phyloP scores from a whole-genome alignment of 2,888 invertebrate species.

The Sepioteuthis lessoniana region DNA sequence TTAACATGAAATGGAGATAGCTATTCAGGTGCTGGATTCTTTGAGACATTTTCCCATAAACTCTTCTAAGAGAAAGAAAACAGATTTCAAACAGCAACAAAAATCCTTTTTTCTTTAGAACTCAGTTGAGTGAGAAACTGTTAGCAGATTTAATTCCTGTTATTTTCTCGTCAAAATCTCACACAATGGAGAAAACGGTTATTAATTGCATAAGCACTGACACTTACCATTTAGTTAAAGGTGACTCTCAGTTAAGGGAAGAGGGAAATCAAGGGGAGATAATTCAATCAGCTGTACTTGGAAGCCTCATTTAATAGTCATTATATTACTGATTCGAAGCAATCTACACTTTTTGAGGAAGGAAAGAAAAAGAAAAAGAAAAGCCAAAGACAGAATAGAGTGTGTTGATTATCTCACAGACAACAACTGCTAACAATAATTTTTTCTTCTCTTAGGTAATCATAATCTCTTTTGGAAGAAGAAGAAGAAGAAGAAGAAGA shows the following conservation, averaged over 20 bases:
- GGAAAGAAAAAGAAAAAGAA: not conserved
- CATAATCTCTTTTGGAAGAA: not conserved
- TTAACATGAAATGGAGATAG: too few relatives aligned
- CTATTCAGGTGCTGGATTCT: too few relatives aligned
- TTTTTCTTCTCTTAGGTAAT: not conserved
- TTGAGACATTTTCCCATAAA: too few relatives aligned
- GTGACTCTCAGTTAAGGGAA: too few relatives aligned
- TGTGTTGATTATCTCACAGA: too few relatives aligned
- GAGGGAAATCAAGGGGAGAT: not conserved
- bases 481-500: not conserved
- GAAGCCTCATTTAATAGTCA: not conserved
- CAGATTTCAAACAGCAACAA: not conserved
- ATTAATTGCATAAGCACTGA: not conserved
- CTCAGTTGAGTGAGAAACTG: not conserved
- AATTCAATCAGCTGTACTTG: not conserved
- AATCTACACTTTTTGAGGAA: not conserved
- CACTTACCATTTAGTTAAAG: conserved; percentile 33
- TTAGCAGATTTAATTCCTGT: not conserved
- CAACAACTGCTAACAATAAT: not conserved
- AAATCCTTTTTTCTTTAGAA: not conserved
- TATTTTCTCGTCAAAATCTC: conserved; percentile 4
- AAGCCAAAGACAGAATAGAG: not conserved
- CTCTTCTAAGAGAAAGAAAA: too few relatives aligned
- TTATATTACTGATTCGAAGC: not conserved
- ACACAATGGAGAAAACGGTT: not conserved